A percentile compares a stretch with the other conserved stretches of the same genome.
These are phyloP conservation scores for Meteorus cinctellus DNA, from an alignment of 2,888 invertebrate species.

Conservation along the genomic window DNA sequence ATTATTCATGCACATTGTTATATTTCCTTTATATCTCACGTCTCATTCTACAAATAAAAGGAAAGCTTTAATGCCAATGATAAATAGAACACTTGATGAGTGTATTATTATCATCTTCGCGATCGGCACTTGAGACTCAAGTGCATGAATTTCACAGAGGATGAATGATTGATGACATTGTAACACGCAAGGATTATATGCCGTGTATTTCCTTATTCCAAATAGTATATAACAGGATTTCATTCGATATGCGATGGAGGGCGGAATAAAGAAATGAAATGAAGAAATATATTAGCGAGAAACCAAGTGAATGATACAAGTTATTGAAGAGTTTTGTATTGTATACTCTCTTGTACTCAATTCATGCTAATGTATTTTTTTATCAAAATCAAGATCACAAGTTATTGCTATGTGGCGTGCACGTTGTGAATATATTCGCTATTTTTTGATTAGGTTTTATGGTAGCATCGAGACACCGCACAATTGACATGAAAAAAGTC, in stretches of 20 bases:
- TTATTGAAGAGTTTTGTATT: conserved; percentile 15
- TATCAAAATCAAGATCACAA: conserved; percentile 25
- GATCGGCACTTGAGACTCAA: conserved; percentile 29
- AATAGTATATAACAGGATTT: background rate
- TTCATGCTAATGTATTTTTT: conserved; percentile 24
- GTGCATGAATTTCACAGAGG: conserved; percentile 52
- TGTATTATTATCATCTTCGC: conserved; percentile 20
- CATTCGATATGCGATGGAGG: background rate
- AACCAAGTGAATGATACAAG: background rate
- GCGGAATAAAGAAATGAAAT: background rate
- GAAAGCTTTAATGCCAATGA: background rate
- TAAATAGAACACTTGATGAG: background rate
- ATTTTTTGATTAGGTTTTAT: background rate
- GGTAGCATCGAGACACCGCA: background rate
- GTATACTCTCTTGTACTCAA: background rate
- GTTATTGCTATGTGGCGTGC: conserved; percentile 25
- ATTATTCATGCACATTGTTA: too few species aligned
- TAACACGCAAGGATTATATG: conserved; percentile 62
- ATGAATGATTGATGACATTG: conserved; percentile 67
- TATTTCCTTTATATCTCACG: too few species aligned
- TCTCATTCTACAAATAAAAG: too few species aligned
- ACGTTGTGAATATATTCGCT: background rate
- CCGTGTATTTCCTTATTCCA: background rate
- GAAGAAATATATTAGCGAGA: background rate
- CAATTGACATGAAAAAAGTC: conserved; percentile 5